Evolutionary conservation across 1,140 invertebrate species (phyloP).

Genomic region (Macrocentrus cingulum): DNA sequence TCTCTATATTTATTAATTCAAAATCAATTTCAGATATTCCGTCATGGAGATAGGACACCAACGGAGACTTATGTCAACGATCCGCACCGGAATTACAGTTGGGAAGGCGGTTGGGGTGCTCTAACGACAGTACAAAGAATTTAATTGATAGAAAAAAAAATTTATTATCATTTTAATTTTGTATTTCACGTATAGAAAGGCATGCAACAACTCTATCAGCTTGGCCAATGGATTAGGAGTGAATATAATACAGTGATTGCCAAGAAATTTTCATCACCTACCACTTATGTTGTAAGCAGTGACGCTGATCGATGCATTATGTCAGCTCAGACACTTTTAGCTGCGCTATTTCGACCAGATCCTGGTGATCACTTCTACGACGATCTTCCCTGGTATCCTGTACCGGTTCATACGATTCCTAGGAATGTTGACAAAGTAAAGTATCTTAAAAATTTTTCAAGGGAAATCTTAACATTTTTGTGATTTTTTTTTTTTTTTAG

Average conservation of each 20-base stretch:
- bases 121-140: constrained; percentile 69
- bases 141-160: not conserved
- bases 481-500: too few species aligned
- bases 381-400: constrained; percentile 80
- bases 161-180: constrained; percentile 15
- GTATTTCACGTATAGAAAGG: constrained; percentile 66
- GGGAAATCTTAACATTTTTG: too few species aligned
- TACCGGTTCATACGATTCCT: constrained; percentile 79
- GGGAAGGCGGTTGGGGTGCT: constrained; percentile 70
- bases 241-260: constrained; percentile 71
- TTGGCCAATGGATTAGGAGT: constrained; percentile 73
- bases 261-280: constrained; percentile 62
- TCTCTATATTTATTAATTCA: not conserved
- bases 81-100: constrained; percentile 67
- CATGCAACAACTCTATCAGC: constrained; percentile 72
- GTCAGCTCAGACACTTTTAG: constrained; percentile 80
- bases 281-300: constrained; percentile 77
- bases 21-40: constrained; percentile 62
- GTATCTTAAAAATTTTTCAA: constrained; percentile 26
- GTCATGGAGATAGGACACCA: constrained; percentile 77
- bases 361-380: constrained; percentile 71
- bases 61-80: constrained; percentile 70
- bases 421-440: constrained; percentile 70
- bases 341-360: constrained; percentile 78
- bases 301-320: constrained; percentile 81